These are phyloP conservation scores for Arothron firmamentum DNA, from an alignment of 2,113 vertebrate species.

Conservation along the genomic window DNA sequence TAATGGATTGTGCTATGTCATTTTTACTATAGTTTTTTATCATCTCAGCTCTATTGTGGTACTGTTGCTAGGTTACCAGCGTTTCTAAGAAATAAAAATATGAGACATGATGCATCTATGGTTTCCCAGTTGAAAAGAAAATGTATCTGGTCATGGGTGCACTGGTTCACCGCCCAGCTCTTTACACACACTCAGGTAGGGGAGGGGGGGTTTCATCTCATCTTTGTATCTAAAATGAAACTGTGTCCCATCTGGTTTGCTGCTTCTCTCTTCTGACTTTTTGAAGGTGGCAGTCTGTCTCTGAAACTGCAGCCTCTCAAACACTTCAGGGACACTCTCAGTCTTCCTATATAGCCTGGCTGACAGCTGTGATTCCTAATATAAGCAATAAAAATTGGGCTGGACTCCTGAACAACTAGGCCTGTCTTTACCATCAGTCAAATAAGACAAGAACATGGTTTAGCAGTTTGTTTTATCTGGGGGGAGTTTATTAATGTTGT, in stretches of 20 bases:
- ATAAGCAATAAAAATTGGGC: neutral
- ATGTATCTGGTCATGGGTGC: too few species aligned
- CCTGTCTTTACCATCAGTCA: neutral
- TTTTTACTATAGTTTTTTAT: conserved; percentile 21
- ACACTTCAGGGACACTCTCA: neutral
- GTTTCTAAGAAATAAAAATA: conserved; percentile 20
- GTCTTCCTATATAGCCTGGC: neutral
- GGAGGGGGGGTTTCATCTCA: neutral
- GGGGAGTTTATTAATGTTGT: neutral
- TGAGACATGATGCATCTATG: conserved; percentile 24
- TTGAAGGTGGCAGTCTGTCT: neutral
- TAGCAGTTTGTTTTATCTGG: neutral
- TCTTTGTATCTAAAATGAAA: neutral
- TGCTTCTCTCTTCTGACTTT: conserved; percentile 2
- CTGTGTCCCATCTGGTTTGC: conserved; percentile 16
- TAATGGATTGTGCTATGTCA: conserved; percentile 8
- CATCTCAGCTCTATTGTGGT: conserved; percentile 22
- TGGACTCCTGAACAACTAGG: neutral
- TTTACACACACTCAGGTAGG: neutral
- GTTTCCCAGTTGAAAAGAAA: conserved; percentile 21
- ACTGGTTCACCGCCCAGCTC: neutral
- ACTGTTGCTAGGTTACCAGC: conserved; percentile 44
- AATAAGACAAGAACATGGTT: neutral
- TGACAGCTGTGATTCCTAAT: neutral
- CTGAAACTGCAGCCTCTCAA: too few species aligned